Percentiles rank a stretch among this genome's conserved stretches.
Conservation (phyloP, 92 coral and sea anemone genomes). For the Umimayanthus kanabou region DNA sequence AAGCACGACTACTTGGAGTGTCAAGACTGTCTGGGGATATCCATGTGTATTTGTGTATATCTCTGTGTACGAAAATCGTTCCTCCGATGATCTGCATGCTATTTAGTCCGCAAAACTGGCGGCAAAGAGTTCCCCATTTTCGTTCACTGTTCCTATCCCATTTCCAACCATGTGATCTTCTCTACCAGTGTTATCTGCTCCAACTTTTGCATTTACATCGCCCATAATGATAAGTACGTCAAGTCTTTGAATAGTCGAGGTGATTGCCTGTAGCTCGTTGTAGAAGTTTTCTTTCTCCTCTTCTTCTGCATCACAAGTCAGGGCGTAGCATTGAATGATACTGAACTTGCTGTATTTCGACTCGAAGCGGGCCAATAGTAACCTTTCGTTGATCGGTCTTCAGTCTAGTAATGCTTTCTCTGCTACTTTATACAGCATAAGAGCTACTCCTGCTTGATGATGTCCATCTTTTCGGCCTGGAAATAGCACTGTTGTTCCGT, state of each 20-base stretch:
- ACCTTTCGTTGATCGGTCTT: background rate
- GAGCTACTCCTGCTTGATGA: too few species aligned
- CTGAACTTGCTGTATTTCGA: background rate
- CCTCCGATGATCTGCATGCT: constrained; percentile 42
- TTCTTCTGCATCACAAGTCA: background rate
- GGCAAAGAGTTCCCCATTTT: constrained; percentile 46
- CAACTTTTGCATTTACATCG: background rate
- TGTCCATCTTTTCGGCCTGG: too few species aligned
- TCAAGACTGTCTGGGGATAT: background rate
- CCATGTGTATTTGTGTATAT: constrained; percentile 30
- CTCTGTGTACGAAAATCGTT: constrained; percentile 1
- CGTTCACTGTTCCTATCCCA: constrained; percentile 37
- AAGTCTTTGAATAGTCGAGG: constrained; percentile 15
- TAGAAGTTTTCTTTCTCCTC: constrained; percentile 14
- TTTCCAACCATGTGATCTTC: constrained; percentile 33
- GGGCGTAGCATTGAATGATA: background rate
- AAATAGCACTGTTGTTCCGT: too few species aligned
- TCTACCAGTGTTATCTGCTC: constrained; percentile 29
- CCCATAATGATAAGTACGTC: constrained; percentile 41
- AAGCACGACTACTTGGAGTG: too few species aligned
- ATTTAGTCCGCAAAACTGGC: constrained; percentile 54
- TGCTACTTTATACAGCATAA: too few species aligned
- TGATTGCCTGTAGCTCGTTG: constrained; percentile 24
- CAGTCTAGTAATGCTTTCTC: too few species aligned
- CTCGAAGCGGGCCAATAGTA: background rate